phyloP scores from a whole-genome alignment of 2,797 vertebrate species.

The Helostoma temminkii region DNA sequence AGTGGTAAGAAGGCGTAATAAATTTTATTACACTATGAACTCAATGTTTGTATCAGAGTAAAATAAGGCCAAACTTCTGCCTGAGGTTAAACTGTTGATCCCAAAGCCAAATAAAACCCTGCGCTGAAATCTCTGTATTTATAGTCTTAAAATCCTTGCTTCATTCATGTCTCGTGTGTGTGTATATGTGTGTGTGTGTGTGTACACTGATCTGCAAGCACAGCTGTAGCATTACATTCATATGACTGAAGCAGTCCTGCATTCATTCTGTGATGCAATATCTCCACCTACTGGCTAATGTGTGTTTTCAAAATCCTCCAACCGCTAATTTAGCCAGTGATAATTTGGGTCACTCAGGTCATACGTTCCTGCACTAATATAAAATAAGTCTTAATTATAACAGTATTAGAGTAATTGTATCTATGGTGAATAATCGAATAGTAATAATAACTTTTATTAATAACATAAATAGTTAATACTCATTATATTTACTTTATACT shows the following conservation, averaged over 20 bases:
- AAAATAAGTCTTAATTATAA: no score
- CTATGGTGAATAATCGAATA: background rate
- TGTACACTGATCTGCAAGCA: background rate
- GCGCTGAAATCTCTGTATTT: background rate
- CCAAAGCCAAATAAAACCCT: background rate
- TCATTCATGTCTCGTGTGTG: conserved; percentile 48
- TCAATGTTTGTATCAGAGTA: background rate
- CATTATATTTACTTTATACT: background rate
- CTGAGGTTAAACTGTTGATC: background rate
- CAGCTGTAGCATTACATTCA: conserved; percentile 24
- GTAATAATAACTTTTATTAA: no score
- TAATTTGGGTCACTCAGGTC: no score
- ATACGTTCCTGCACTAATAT: background rate
- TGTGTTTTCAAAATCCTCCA: background rate
- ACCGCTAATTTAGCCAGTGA: background rate
- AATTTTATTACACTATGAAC: background rate
- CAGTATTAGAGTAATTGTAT: no score
- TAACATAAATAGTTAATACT: no score
- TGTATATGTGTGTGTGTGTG: background rate
- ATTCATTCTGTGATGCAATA: conserved; percentile 18
- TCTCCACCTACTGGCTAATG: conserved; percentile 56
- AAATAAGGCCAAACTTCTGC: background rate
- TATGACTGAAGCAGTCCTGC: background rate
- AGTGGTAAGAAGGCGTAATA: background rate
- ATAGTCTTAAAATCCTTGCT: conserved; percentile 1